Base-by-base conservation (phyloP, 64 coral and sea anemone genomes). In the Porites lutea region DNA sequence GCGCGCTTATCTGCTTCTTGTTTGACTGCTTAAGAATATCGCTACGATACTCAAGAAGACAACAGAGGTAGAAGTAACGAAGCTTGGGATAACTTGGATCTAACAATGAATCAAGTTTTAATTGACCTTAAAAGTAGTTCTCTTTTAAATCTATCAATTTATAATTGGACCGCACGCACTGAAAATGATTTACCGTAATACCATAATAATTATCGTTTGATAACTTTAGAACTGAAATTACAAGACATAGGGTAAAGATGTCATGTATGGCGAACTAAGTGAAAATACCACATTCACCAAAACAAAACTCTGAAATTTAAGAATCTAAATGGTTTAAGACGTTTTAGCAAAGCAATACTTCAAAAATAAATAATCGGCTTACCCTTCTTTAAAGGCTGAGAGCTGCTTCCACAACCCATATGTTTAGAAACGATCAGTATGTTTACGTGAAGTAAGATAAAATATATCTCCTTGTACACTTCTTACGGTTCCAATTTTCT, bases 401-500 rank as follows among this genome's bases (percentile, higher is more conserved):
- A 68, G 81, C 81, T 84, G 60, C 37, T 68, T 68, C 81, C 81
- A 68, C 81, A 84, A 68, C 81, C 79, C 81, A 84, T 84, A 10
- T 21, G 37, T 65, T 37, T 1, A 37, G 27, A 0, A 37, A 37
- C 27, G 27, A 37, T 37, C 27, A 37, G 27, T 37, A 37, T 37
- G 27, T 37, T 37, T 44, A 64, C 14, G 8, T 13, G 46, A 84
- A 3, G 37, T 49, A 5, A 67, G 8, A 51, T n/a, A 67, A 52
- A 69, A 68, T 48, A 6, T 63, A 44, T 61, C 44, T 82, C 13
- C 19, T 13, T 64, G 43, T 8, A 15, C 13, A 22, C 75, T n/a
- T 6, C 21, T 0, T 13, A 13, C 9, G 4, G 45, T 3, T 10
- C 4, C 19, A 8, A 44, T 50, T 23, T 52, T 84, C 22, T 45